Conservation (phyloP, 2,797 vertebrate genomes). For the Rhinella marina region DNA sequence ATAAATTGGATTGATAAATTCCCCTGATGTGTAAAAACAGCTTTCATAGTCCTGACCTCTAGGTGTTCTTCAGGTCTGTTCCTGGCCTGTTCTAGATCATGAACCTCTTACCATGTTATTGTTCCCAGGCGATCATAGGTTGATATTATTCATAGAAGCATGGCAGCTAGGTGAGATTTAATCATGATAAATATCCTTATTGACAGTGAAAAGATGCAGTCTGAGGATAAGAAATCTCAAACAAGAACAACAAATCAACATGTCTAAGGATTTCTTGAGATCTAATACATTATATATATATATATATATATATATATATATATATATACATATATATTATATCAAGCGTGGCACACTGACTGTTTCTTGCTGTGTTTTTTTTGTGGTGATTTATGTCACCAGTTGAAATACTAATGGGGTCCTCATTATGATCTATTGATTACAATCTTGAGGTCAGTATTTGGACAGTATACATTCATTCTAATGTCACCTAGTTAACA, state of each 20-base stretch:
- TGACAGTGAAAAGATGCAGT: neutral
- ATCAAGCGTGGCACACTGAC: neutral
- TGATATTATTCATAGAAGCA: neutral
- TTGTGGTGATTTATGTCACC: neutral
- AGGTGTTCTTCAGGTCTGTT: neutral
- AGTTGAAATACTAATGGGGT: neutral
- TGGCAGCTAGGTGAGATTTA: conserved; percentile 3
- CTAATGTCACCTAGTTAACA: neutral
- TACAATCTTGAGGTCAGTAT: conserved; percentile 7
- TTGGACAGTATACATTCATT: neutral
- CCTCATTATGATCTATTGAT: conserved; percentile 21
- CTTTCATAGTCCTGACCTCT: neutral
- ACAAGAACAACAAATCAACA: neutral
- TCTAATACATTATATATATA: neutral
- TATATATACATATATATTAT: neutral
- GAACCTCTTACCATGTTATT: neutral
- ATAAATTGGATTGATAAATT: no score
- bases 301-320: neutral
- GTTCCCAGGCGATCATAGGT: neutral
- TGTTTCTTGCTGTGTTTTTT: neutral
- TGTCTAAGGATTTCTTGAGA: neutral
- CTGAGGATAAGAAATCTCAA: neutral
- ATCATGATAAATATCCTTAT: conserved; percentile 21
- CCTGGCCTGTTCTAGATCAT: neutral
- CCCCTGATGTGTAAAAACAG: neutral